Conservation (phyloP, 2,797 vertebrate species). For the Halcyon badia region DNA sequence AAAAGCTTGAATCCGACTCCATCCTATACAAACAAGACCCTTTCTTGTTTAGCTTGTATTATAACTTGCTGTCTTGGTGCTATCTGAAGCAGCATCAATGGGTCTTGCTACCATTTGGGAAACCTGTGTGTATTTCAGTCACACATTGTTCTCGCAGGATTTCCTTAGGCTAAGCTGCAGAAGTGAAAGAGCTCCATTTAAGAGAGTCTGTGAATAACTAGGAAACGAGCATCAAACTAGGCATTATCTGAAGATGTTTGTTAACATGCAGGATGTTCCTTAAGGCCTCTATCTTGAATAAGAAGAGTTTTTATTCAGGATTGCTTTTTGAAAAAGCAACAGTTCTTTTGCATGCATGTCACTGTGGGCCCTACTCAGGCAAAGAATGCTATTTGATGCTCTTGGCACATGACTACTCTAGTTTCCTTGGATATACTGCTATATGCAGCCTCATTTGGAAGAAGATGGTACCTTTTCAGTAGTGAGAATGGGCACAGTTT, state of each 20-base stretch:
- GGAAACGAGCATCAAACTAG: conserved; percentile 83
- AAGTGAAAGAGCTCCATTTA: conserved; percentile 84
- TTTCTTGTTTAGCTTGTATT: conserved; percentile 37
- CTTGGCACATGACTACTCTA: conserved; percentile 12
- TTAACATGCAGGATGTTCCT: conserved; percentile 81
- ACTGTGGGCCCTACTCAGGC: conserved; percentile 49
- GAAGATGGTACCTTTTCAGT: neutral
- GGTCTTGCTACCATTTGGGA: conserved; percentile 69
- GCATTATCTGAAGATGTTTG: conserved; percentile 84
- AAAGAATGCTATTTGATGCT: conserved; percentile 36
- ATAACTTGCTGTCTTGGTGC: conserved; percentile 33
- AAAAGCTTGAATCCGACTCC: conserved; percentile 48
- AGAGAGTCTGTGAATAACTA: conserved; percentile 79
- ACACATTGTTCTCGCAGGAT: conserved; percentile 79
- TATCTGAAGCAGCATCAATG: conserved; percentile 63
- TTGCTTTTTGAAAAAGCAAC: conserved; percentile 70
- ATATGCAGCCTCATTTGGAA: neutral
- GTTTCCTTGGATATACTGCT: conserved; percentile 23
- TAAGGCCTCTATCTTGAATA: conserved; percentile 78
- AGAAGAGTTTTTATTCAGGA: conserved; percentile 80
- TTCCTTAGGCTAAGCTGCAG: conserved; percentile 82
- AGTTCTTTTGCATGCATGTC: conserved; percentile 74
- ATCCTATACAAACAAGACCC: conserved; percentile 12
- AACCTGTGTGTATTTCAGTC: conserved; percentile 76
- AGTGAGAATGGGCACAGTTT: neutral